Evolutionary conservation across 2,113 vertebrate genomes (phyloP).

Genomic region (Illadopsis cleaveri): DNA sequence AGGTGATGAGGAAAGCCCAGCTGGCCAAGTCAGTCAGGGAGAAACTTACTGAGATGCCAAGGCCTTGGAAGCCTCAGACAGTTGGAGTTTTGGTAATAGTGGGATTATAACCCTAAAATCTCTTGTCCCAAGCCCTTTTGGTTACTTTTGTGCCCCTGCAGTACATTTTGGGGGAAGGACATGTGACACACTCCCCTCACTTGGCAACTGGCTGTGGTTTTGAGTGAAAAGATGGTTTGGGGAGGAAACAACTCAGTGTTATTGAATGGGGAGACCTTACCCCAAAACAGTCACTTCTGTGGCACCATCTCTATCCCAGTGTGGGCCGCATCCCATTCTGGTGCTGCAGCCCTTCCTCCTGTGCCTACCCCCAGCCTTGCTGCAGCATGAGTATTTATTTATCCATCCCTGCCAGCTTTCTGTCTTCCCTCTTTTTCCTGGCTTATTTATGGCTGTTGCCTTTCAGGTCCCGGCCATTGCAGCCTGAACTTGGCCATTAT

Average conservation of each 20-base stretch:
- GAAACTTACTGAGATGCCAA: not conserved
- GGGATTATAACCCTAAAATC: not conserved
- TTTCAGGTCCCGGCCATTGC: conserved; percentile 40
- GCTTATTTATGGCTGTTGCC: conserved; percentile 56
- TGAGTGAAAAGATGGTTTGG: not conserved
- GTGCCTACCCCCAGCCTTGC: not conserved
- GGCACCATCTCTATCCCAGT: not conserved
- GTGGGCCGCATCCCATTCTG: not conserved
- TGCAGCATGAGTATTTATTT: conserved; percentile 45
- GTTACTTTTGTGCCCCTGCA: not conserved
- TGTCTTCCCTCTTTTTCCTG: conserved; percentile 29
- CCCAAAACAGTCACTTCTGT: not conserved
- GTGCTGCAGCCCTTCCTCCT: not conserved
- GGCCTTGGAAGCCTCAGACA: not conserved
- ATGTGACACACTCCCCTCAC: not conserved
- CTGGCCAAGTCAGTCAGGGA: not conserved
- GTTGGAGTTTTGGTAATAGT: not conserved
- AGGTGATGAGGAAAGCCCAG: not conserved
- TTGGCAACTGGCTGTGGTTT: not conserved
- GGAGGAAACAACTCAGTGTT: not conserved
- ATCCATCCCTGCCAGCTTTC: conserved; percentile 44
- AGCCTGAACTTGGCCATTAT: conserved; percentile 64
- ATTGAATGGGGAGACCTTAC: not conserved
- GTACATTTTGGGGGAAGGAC: not conserved
- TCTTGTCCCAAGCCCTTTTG: not conserved